Base-by-base conservation (phyloP, 2,113 vertebrate genomes). In the Mungos mungo region DNA sequence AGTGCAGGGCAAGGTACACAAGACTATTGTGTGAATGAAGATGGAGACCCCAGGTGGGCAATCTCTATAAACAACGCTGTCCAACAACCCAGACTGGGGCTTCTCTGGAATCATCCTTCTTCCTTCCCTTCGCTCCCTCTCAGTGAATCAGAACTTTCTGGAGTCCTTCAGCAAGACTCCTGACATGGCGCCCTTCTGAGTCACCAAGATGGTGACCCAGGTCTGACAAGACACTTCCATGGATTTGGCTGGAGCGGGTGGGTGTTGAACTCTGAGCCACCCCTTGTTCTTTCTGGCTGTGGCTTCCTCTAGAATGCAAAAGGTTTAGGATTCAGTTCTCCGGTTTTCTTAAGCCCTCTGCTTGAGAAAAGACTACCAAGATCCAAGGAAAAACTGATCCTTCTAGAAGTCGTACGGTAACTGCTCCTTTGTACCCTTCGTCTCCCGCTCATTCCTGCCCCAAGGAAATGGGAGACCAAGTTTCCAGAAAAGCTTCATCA, bases 101-200 rank as follows among this genome's bases (percentile, higher is more conserved):
- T 71, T 52, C 54, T 91, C 76, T 96, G 52, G 35, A 86, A 76
- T 93, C 35, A 21, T 31, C 82, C 63, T 72, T 38, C 63, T 72
- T 38, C 54, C 31, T 83, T 12, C 27, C 77, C 3, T 87, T 74
- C 18, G n/a, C 45, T 63, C 41, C 13, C 15, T 38, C 21, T 69
- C 52, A 33, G 50, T 19, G 63, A 95, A 66, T 82, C 38, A 65
- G 83, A 97, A 87, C 11, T n/a, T 80, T 84, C 66, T 86, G 80
- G 82, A 85, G 14, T 77, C 94, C 45, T 50, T 66, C 25, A 35
- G 27, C 23, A 6, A 76, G 38, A 84, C 8, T 74, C 31, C 35
- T 60, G 38, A 50, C 25, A 52, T 19, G 18, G 35, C 7, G 2
- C 9, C 38, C 66, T 19, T 88, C 66, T 54, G 76, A 7, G 54